A percentile compares a stretch with the other conserved stretches of the same genome.
Evolutionary conservation across 2,797 vertebrate genomes (phyloP).

Genomic region (Parauchenoglanis ngamensis): DNA sequence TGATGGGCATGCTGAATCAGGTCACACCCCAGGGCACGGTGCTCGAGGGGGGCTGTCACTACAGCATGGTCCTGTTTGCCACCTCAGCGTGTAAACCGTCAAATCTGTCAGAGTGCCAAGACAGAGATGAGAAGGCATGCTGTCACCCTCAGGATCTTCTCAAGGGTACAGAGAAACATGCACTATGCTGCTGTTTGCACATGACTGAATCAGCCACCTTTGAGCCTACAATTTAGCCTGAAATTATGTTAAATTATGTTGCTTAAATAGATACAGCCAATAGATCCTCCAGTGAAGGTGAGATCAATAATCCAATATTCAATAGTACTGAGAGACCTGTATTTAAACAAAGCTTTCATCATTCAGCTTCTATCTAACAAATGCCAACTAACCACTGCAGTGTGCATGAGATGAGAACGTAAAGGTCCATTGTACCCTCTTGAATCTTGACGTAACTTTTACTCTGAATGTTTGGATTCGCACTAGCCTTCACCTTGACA

Average conservation of each 20-base stretch:
- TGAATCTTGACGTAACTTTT: conserved; percentile 20
- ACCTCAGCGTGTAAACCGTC: conserved; percentile 26
- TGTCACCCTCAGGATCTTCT: conserved; percentile 20
- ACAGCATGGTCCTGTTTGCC: conserved; percentile 15
- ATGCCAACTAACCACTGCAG: conserved; percentile 28
- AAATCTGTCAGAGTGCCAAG: conserved; percentile 13
- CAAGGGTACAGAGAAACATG: conserved; percentile 5
- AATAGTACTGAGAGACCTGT: conserved; percentile 29
- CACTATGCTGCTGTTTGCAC: neutral
- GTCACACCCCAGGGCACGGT: conserved; percentile 38
- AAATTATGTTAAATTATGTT: conserved; percentile 44
- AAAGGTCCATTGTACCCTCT: conserved; percentile 33
- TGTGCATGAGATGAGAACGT: conserved; percentile 37
- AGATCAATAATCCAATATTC: conserved; percentile 51
- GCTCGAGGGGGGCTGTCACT: conserved; percentile 1
- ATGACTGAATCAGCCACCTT: conserved; percentile 28
- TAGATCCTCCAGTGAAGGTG: conserved; percentile 34
- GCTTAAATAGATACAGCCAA: conserved; percentile 53
- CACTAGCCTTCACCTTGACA: neutral
- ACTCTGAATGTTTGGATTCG: neutral
- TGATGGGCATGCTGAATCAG: conserved; percentile 41
- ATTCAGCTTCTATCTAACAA: conserved; percentile 41
- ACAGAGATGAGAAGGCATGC: conserved; percentile 10
- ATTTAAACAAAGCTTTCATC: conserved; percentile 42
- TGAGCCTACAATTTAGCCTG: conserved; percentile 35